A percentile compares a stretch with the other conserved stretches of the same genome.
Evolutionary conservation across 2,797 vertebrate species (phyloP).

Genomic region (Enteromius unitaeniatus): DNA sequence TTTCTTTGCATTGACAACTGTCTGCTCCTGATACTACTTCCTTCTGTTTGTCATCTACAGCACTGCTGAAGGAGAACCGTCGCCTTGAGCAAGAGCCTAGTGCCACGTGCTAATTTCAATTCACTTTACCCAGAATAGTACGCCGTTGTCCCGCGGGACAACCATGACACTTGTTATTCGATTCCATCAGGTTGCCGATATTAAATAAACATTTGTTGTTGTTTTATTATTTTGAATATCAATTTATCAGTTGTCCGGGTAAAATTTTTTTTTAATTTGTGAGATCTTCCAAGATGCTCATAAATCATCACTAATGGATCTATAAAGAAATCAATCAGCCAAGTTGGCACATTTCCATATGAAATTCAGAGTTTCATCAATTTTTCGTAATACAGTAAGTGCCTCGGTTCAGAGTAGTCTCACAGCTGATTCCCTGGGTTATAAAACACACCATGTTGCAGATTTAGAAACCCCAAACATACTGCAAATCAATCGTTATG

Average conservation of each 20-base stretch:
- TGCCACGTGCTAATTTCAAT: not conserved
- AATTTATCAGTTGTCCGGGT: slow-evolving; percentile 12
- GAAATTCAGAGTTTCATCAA: slow-evolving; percentile 48
- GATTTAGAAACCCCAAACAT: slow-evolving; percentile 58
- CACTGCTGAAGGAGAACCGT: slow-evolving; percentile 39
- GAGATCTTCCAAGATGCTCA: slow-evolving; percentile 29
- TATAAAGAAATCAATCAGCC: slow-evolving; percentile 49
- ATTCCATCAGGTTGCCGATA: slow-evolving; percentile 31
- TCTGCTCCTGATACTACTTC: slow-evolving; percentile 43
- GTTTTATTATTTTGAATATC: slow-evolving; percentile 31
- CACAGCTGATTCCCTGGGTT: slow-evolving; percentile 40
- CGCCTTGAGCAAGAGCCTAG: slow-evolving; percentile 33
- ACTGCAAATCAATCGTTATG: slow-evolving; percentile 64
- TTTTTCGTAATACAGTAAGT: slow-evolving; percentile 55
- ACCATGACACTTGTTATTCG: slow-evolving; percentile 28
- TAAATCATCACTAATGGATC: slow-evolving; percentile 50
- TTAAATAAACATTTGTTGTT: slow-evolving; percentile 42
- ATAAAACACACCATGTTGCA: slow-evolving; percentile 59
- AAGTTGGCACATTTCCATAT: slow-evolving; percentile 40
- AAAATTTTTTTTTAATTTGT: slow-evolving; percentile 22
- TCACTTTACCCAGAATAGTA: not conserved
- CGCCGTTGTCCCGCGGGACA: not conserved
- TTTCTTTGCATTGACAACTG: slow-evolving; percentile 40
- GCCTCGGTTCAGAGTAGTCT: slow-evolving; percentile 44
- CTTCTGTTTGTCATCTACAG: slow-evolving; percentile 13